These are phyloP conservation scores for Hemaris fuciformis DNA, from an alignment of 2,888 invertebrate species.

Conservation along the genomic window DNA sequence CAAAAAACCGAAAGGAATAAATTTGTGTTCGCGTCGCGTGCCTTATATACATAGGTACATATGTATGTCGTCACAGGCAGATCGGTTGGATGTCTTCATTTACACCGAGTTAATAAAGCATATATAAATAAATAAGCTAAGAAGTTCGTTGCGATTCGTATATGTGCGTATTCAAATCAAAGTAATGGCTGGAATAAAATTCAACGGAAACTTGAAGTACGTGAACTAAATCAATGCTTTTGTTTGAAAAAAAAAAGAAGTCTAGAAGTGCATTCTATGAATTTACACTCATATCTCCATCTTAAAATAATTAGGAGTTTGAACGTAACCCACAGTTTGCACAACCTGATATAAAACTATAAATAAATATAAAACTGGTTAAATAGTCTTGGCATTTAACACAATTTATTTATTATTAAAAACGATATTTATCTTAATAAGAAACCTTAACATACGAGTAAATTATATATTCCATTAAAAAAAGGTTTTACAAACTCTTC, in stretches of 20 bases:
- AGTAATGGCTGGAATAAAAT: background rate
- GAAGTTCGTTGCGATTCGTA: background rate
- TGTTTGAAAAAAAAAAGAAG: background rate
- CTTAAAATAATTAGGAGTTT: background rate
- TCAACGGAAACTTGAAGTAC: background rate
- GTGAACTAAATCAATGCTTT: background rate
- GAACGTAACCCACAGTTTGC: background rate
- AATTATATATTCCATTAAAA: background rate
- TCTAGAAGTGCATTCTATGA: background rate
- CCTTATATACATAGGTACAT: too few species aligned
- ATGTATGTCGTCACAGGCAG: conserved; percentile 25
- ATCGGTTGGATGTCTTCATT: conserved; percentile 45
- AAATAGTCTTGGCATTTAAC: background rate
- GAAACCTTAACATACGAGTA: background rate
- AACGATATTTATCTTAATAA: background rate
- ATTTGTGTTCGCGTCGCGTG: conserved; percentile 38
- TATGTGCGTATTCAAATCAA: background rate
- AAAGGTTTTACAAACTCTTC: background rate
- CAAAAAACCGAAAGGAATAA: background rate
- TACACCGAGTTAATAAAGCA: conserved; percentile 32
- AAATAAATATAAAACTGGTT: background rate
- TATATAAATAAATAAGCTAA: background rate
- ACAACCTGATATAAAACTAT: too few species aligned
- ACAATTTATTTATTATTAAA: background rate
- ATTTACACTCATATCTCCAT: background rate